Evolutionary conservation across 2,888 invertebrate genomes (phyloP).

Genomic region (Phaonia tiefii): DNA sequence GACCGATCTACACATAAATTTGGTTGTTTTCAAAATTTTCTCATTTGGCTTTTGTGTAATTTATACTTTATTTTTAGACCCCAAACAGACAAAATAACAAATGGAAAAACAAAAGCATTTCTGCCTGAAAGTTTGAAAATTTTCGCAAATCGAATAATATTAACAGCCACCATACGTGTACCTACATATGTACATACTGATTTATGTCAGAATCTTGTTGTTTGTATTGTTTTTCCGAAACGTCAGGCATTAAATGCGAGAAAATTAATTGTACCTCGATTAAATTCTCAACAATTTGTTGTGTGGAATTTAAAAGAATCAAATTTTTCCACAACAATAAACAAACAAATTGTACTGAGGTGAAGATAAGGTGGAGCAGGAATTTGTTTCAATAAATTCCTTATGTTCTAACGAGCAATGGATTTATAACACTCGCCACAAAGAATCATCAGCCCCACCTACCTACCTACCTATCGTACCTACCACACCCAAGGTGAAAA

Average conservation of each 20-base stretch:
- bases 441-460: conserved; percentile 8
- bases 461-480: not conserved
- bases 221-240: conserved; percentile 28
- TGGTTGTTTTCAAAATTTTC: conserved; percentile 15
- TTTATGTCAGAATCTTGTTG: conserved; percentile 4
- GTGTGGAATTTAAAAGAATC: conserved; percentile 48
- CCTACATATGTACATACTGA: not conserved
- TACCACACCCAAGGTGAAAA: conserved; percentile 11
- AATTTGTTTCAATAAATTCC: conserved; percentile 29
- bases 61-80: conserved; percentile 66
- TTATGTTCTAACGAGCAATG: conserved; percentile 23
- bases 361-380: not conserved
- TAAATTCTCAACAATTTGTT: conserved; percentile 51
- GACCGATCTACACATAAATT: conserved; percentile 19
- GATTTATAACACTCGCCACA: conserved; percentile 58
- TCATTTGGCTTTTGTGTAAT: conserved; percentile 57
- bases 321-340: conserved; percentile 14
- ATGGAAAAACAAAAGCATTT: conserved; percentile 20
- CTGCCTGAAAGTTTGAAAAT: not conserved
- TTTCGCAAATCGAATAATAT: too few species aligned
- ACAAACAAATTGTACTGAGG: not conserved
- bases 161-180: not conserved
- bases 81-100: conserved; percentile 41
- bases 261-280: conserved; percentile 61
- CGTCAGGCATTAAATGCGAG: conserved; percentile 45